Conservation (phyloP, 1,140 invertebrate genomes). For the Sarcophaga bullata region DNA sequence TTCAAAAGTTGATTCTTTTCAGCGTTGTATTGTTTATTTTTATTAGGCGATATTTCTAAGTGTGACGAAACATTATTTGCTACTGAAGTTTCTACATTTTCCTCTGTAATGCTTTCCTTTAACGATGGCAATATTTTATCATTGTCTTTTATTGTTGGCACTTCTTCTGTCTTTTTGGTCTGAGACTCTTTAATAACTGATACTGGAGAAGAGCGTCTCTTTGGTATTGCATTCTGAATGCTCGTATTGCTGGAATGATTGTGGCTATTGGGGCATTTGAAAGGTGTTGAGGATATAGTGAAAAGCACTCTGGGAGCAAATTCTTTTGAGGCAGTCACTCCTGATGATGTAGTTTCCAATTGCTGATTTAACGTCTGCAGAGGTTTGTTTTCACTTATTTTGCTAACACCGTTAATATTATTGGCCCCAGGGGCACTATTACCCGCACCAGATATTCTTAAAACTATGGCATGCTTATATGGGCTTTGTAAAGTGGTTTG, state of each 20-base stretch:
- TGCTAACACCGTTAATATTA: neutral
- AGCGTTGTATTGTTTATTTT: constrained; percentile 20
- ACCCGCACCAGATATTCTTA: neutral
- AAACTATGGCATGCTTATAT: constrained; percentile 25
- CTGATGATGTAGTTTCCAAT: neutral
- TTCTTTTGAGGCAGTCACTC: constrained; percentile 40
- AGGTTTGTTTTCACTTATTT: neutral
- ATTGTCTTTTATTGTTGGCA: constrained; percentile 1
- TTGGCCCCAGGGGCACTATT: neutral
- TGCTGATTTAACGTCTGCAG: neutral
- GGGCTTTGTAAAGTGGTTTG: constrained; percentile 29
- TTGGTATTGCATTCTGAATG: neutral
- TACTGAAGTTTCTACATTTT: neutral
- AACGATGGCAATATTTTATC: neutral
- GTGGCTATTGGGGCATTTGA: constrained; percentile 29
- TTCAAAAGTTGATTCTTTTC: constrained; percentile 43
- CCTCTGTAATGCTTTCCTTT: neutral
- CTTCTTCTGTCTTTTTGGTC: constrained; percentile 18
- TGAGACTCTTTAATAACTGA: neutral
- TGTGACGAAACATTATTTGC: neutral
- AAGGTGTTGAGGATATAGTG: constrained; percentile 46
- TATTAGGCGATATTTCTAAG: constrained; percentile 9
- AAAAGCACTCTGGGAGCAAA: constrained; percentile 45
- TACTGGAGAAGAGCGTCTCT: neutral
- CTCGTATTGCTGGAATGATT: neutral